Evolutionary conservation across 2,797 vertebrate species (phyloP).

Genomic region (Crocidura indochinensis): DNA sequence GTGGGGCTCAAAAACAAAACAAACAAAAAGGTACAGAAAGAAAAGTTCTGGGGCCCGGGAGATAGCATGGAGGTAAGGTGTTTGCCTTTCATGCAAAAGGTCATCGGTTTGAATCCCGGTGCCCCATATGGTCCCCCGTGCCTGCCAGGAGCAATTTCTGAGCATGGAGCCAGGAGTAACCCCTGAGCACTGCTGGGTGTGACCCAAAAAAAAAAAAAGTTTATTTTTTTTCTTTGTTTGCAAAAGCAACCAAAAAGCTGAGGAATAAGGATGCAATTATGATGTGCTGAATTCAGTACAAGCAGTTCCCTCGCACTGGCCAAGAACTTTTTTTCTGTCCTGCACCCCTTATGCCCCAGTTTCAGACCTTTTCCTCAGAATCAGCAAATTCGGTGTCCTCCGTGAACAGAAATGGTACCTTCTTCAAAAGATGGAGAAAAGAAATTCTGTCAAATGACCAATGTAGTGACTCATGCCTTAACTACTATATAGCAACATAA

Average conservation of each 20-base stretch:
- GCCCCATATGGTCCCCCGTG: no score
- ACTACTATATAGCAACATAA: not conserved
- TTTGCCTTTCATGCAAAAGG: no score
- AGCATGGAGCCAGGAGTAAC: no score
- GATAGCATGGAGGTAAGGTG: no score
- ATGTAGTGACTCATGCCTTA: not conserved
- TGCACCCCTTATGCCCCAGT: not conserved
- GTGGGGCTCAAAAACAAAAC: no score
- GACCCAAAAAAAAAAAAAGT: not conserved
- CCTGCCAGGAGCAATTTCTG: no score
- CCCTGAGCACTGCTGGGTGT: no score
- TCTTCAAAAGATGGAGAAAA: conserved; percentile 1
- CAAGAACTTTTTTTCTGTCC: not conserved
- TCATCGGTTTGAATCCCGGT: no score
- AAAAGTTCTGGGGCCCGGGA: no score
- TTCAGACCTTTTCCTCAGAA: not conserved
- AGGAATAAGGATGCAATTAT: not conserved
- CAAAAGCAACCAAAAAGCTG: not conserved
- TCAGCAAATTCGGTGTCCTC: not conserved
- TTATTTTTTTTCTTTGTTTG: no score
- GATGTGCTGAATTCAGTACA: not conserved
- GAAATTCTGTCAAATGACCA: not conserved
- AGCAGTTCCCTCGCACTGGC: not conserved
- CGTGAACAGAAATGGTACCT: not conserved
- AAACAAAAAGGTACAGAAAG: no score